phyloP scores from a whole-genome alignment of 1,140 invertebrate species.

The Euwallacea similis region DNA sequence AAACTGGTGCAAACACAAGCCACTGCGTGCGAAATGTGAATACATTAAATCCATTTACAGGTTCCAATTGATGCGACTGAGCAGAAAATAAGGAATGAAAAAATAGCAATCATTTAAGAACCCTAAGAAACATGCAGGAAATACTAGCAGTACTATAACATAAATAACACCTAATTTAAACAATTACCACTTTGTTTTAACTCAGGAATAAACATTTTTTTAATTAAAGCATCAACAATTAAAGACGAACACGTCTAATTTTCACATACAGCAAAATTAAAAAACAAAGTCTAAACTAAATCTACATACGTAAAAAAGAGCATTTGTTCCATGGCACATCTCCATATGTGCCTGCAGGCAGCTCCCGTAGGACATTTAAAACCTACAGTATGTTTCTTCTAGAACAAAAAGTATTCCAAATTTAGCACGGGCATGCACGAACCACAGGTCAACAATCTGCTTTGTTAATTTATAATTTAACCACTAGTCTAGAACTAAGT shows the following conservation, averaged over 20 bases:
- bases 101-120: no score
- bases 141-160: no score
- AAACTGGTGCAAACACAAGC: slow-evolving; percentile 26
- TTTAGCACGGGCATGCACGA: background rate
- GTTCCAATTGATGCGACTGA: no score
- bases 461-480: no score
- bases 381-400: slow-evolving; percentile 96
- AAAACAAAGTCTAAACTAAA: background rate
- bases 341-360: slow-evolving; percentile 92
- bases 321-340: slow-evolving; percentile 95
- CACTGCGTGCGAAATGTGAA: slow-evolving; percentile 2
- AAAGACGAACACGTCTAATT: background rate
- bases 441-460: no score
- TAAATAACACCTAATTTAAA: no score
- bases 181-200: no score
- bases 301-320: slow-evolving; percentile 93
- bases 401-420: slow-evolving; percentile 55
- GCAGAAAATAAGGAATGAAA: no score
- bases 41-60: no score
- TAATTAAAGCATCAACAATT: background rate
- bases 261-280: background rate
- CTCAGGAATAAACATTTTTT: background rate
- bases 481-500: background rate
- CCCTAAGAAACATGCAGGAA: no score
- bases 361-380: slow-evolving; percentile 91